phyloP scores from a whole-genome alignment of 2,113 vertebrate genomes.

The Orthonyx spaldingii region DNA sequence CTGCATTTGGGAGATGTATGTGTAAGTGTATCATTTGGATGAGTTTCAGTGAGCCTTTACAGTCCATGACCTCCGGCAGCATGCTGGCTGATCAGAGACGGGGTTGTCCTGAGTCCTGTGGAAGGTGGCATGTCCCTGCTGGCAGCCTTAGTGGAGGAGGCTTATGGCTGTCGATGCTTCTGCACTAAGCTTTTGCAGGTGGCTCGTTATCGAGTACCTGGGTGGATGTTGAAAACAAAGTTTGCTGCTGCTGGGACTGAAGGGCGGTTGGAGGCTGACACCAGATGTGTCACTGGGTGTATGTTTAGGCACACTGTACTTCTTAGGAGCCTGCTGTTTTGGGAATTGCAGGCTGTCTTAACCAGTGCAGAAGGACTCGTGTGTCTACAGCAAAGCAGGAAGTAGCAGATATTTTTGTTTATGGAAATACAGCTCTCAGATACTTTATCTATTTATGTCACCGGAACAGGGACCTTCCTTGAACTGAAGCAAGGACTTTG shows the following conservation, averaged over 20 bases:
- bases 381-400: neutral
- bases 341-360: neutral
- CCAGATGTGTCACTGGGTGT: neutral
- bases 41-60: neutral
- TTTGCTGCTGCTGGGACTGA: neutral
- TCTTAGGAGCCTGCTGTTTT: neutral
- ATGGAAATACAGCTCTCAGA: neutral
- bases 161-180: neutral
- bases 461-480: fast-evolving
- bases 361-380: fast-evolving
- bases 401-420: constrained; percentile 9
- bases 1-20: neutral
- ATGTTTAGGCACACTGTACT: neutral
- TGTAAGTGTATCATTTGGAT: neutral
- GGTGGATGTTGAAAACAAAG: neutral
- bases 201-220: neutral
- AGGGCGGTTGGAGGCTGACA: neutral
- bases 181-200: neutral
- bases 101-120: neutral
- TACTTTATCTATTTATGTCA: neutral
- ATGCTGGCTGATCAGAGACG: neutral
- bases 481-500: neutral
- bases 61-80: neutral
- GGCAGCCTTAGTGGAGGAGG: neutral
- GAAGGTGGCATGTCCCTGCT: constrained; percentile 1